phyloP scores from a whole-genome alignment of 2,797 vertebrate genomes.

The Pangasius larnaudii region DNA sequence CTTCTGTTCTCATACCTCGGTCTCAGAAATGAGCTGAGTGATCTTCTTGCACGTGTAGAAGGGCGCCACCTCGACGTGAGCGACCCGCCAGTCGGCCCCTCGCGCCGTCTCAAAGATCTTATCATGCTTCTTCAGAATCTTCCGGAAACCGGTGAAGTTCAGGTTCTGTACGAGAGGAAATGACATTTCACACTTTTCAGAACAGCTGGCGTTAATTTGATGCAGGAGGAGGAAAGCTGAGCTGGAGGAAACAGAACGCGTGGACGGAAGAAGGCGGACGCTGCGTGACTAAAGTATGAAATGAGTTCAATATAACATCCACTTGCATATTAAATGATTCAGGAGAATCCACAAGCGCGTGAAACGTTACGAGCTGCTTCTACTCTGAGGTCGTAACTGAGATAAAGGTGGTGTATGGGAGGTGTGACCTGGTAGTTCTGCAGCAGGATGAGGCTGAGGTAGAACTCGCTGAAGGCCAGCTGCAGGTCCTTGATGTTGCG shows the following conservation, averaged over 20 bases:
- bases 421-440: constrained; percentile 86
- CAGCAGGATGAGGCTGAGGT: constrained; percentile 98
- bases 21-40: constrained; percentile 97
- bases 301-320: neutral
- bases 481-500: constrained; percentile 97
- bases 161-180: constrained; percentile 81
- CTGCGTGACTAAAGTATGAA: neutral
- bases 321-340: neutral
- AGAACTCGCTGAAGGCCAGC: constrained; percentile 99
- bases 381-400: neutral
- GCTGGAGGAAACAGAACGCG: too few species aligned
- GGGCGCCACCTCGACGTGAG: constrained; percentile 95
- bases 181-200: neutral
- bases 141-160: constrained; percentile 98
- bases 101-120: constrained; percentile 94
- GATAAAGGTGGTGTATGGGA: neutral
- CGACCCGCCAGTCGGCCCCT: constrained; percentile 94
- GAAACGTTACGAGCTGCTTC: neutral
- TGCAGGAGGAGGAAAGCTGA: neutral
- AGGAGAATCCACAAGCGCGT: neutral
- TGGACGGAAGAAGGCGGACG: neutral
- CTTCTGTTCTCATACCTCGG: constrained; percentile 80
- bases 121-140: constrained; percentile 99
- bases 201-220: neutral
- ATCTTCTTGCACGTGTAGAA: constrained; percentile 99